phyloP scores from a whole-genome alignment of 1,140 invertebrate genomes.

The Drosophila subpulchrella region DNA sequence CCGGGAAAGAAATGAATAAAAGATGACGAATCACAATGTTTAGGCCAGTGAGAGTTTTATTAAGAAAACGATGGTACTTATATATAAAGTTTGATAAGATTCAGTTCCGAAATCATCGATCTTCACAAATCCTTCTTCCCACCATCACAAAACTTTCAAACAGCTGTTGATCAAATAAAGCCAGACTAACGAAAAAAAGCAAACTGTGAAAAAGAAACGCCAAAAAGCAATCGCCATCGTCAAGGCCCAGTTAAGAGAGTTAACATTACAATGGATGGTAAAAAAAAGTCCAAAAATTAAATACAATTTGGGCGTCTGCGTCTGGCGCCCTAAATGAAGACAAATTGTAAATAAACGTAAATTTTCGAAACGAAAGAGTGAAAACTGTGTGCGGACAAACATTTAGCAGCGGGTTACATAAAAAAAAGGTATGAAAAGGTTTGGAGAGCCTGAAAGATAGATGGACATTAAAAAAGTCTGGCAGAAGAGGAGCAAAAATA shows the following conservation, averaged over 20 bases:
- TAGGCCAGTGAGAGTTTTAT: no score
- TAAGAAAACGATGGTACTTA: no score
- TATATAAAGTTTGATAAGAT: no score
- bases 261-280: constrained; percentile 50
- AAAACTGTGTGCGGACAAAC: constrained; percentile 73
- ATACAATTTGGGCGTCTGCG: constrained; percentile 38
- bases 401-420: constrained; percentile 68
- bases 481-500: constrained; percentile 17
- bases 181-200: constrained; percentile 36
- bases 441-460: constrained; percentile 39
- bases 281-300: constrained; percentile 27
- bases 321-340: constrained; percentile 74
- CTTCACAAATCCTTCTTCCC: neutral
- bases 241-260: constrained; percentile 76
- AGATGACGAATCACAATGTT: neutral
- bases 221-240: constrained; percentile 41
- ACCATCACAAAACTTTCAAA: constrained; percentile 62
- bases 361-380: constrained; percentile 69
- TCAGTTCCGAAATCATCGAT: no score
- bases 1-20: neutral
- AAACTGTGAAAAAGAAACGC: constrained; percentile 51
- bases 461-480: constrained; percentile 56
- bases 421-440: constrained; percentile 39
- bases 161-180: constrained; percentile 62
- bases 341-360: constrained; percentile 82